Conservation (phyloP, 2,888 invertebrate species). For the Heliconius sara region DNA sequence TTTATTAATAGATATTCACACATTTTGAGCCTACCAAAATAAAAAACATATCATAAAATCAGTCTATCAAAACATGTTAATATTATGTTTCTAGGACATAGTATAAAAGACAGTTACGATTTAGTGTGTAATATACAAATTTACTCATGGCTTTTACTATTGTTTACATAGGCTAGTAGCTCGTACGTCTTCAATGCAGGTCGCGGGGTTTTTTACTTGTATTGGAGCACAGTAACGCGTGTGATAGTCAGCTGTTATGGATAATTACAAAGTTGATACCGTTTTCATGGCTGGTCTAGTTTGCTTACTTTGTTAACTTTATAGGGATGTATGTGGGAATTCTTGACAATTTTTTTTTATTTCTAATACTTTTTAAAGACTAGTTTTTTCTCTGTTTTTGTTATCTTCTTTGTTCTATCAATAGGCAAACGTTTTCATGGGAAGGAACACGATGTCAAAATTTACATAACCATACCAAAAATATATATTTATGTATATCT, state of each 20-base stretch:
- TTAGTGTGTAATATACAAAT: neutral
- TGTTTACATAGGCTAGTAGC: constrained; percentile 26
- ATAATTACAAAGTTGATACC: constrained; percentile 34
- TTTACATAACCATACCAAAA: neutral
- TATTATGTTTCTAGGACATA: constrained; percentile 15
- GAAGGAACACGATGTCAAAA: neutral
- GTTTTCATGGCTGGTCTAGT: constrained; percentile 20
- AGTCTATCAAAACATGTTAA: neutral
- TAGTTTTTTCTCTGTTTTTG: neutral
- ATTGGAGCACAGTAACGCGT: constrained; percentile 30
- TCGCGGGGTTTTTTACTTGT: constrained; percentile 7
- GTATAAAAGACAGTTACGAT: constrained; percentile 11
- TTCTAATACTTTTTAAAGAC: no score
- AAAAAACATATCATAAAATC: neutral
- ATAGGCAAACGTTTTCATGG: no score
- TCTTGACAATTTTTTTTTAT: neutral
- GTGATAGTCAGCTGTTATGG: constrained; percentile 38
- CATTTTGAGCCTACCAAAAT: neutral
- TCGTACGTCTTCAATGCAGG: constrained; percentile 28
- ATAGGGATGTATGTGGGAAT: neutral
- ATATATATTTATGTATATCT: no score
- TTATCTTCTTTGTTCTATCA: neutral
- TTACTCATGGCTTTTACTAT: constrained; percentile 25
- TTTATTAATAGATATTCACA: no score
- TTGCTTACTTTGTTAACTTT: constrained; percentile 1